Conservation (phyloP, 2,797 vertebrate genomes). For the Gymnodraco acuticeps region DNA sequence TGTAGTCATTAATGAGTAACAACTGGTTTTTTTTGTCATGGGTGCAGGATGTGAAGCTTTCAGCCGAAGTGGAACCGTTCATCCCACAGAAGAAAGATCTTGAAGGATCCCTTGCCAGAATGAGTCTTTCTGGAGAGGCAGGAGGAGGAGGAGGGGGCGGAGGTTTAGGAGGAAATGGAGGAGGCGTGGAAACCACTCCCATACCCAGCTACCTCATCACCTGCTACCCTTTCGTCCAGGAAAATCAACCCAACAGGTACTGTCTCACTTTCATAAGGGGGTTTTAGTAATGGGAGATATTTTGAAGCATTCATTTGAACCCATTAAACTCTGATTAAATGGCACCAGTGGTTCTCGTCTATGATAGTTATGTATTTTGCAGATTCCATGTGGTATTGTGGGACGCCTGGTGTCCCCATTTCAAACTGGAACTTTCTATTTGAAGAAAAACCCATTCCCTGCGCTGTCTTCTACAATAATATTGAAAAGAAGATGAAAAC, state of each 20-base stretch:
- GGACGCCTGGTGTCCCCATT: slow-evolving; percentile 32
- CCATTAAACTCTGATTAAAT: not conserved
- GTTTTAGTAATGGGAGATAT: not conserved
- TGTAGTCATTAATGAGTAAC: slow-evolving; percentile 22
- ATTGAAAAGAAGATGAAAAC: slow-evolving; percentile 3
- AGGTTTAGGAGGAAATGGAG: slow-evolving; percentile 81
- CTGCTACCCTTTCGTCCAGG: slow-evolving; percentile 98
- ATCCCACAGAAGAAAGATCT: slow-evolving; percentile 97
- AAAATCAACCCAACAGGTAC: slow-evolving; percentile 98
- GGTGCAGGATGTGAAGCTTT: slow-evolving; percentile 95
- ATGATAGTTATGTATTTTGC: slow-evolving; percentile 3
- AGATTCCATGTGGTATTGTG: slow-evolving; percentile 15
- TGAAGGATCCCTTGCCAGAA: slow-evolving; percentile 91
- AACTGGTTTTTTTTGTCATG: slow-evolving; percentile 25
- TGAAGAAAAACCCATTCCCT: slow-evolving; percentile 28
- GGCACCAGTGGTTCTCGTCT: not conserved
- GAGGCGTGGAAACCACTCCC: slow-evolving; percentile 91
- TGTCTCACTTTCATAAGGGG: slow-evolving; percentile 1
- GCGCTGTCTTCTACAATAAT: slow-evolving; percentile 24
- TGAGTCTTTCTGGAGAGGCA: slow-evolving; percentile 90
- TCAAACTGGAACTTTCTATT: slow-evolving; percentile 41
- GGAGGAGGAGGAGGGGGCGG: slow-evolving; percentile 72
- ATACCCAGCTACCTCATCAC: slow-evolving; percentile 99
- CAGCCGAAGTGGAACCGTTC: slow-evolving; percentile 98
- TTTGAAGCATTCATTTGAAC: not conserved